Conservation (phyloP, 2,888 invertebrate genomes). For the Parnassius orleans region DNA sequence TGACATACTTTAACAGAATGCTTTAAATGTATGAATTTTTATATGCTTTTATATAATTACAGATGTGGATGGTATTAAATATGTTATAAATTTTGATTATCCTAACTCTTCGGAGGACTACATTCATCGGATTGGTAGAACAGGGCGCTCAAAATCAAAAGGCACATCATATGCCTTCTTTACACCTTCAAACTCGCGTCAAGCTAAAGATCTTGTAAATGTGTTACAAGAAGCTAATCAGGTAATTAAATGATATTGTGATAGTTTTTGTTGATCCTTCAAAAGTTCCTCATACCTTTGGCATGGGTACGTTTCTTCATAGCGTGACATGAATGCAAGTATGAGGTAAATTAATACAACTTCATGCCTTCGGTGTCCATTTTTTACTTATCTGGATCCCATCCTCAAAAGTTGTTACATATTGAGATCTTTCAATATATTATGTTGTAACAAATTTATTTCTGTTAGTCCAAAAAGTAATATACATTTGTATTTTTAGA, state of each 20-base stretch:
- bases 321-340: constrained; percentile 88
- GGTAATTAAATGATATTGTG: constrained; percentile 53
- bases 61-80: constrained; percentile 98
- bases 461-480: not conserved
- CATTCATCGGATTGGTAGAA: constrained; percentile 96
- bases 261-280: not conserved
- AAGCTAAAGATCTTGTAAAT: constrained; percentile 93
- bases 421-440: constrained; percentile 14
- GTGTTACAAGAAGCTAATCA: constrained; percentile 95
- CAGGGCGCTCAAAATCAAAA: constrained; percentile 91
- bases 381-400: constrained; percentile 85
- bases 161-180: constrained; percentile 98
- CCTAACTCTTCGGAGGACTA: constrained; percentile 97
- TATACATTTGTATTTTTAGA: constrained; percentile 64
- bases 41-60: constrained; percentile 45
- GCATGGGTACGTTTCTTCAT: constrained; percentile 85
- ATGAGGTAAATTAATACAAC: constrained; percentile 84
- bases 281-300: constrained; percentile 84
- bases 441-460: not conserved
- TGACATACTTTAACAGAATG: too few relatives aligned
- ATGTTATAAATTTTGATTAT: constrained; percentile 98
- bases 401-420: constrained; percentile 86
- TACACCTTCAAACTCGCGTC: constrained; percentile 92
- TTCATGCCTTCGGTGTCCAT: constrained; percentile 91
- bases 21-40: not conserved